A percentile compares a stretch with the other conserved stretches of the same genome.
Conservation (phyloP, 2,888 invertebrate genomes). For the Plebejus anna region DNA sequence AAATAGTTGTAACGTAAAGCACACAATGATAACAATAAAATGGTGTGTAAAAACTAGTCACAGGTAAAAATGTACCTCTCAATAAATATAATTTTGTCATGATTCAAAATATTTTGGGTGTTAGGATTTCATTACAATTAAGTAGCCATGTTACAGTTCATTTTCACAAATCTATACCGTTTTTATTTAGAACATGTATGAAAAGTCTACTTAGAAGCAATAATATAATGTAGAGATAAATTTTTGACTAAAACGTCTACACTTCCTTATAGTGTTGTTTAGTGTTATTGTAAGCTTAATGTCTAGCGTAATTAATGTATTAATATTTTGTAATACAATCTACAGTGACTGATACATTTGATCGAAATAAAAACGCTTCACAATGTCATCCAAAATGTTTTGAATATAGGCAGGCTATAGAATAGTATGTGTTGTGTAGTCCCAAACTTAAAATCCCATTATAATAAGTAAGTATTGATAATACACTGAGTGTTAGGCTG, state of each 20-base stretch:
- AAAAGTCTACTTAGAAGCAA: constrained; percentile 23
- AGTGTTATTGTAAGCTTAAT: constrained; percentile 28
- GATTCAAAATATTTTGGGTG: constrained; percentile 40
- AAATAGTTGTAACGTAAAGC: constrained; percentile 55
- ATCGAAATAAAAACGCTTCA: constrained; percentile 28
- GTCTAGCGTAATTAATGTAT: constrained; percentile 23
- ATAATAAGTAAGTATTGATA: constrained; percentile 35
- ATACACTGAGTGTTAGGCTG: constrained; percentile 31
- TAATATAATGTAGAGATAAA: constrained; percentile 21
- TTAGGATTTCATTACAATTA: constrained; percentile 30
- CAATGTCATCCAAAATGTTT: constrained; percentile 41
- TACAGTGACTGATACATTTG: constrained; percentile 27
- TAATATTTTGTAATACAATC: constrained; percentile 27
- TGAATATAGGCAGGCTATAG: constrained; percentile 40
- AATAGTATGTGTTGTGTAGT: constrained; percentile 71
- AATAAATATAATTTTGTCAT: constrained; percentile 36
- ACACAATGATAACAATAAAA: constrained; percentile 56
- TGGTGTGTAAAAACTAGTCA: constrained; percentile 74
- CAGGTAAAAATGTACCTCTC: constrained; percentile 64
- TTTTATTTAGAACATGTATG: background rate
- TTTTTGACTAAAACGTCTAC: constrained; percentile 26
- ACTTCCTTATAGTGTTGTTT: constrained; percentile 29
- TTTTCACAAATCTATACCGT: constrained; percentile 27
- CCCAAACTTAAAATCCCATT: constrained; percentile 49
- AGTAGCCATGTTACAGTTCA: background rate